phyloP scores from a whole-genome alignment of 1,140 invertebrate genomes.

The Hypsibius dujardini region DNA sequence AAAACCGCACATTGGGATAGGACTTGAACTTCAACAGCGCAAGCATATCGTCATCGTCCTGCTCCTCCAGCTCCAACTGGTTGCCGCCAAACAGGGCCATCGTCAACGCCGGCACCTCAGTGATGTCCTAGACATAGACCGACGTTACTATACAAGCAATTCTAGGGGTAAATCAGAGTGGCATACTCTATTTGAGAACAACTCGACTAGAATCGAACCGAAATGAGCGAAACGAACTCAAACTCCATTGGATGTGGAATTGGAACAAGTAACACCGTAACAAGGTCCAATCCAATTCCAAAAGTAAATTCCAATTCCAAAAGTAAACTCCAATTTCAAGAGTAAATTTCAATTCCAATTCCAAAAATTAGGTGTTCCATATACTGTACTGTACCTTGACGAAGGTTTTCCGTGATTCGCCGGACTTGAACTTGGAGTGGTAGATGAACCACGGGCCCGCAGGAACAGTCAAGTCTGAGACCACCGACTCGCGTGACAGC shows the following conservation, averaged over 20 bases:
- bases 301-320: too few relatives aligned
- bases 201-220: too few relatives aligned
- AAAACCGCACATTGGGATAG: background rate
- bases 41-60: background rate
- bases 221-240: too few relatives aligned
- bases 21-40: background rate
- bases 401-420: constrained; percentile 2
- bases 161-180: too few relatives aligned
- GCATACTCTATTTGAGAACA: too few relatives aligned
- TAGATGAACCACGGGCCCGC: background rate
- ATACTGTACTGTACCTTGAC: background rate
- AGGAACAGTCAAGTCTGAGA: background rate
- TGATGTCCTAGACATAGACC: background rate
- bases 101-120: background rate
- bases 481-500: background rate
- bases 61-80: background rate
- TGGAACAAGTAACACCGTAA: too few relatives aligned
- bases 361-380: too few relatives aligned
- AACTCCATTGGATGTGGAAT: too few relatives aligned
- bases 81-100: constrained; percentile 6
- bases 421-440: constrained; percentile 7
- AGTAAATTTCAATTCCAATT: too few relatives aligned
- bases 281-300: too few relatives aligned
- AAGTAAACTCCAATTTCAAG: too few relatives aligned
- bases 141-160: too few relatives aligned